phyloP scores from a whole-genome alignment of 2,113 vertebrate species.

The Ailurus styani region DNA sequence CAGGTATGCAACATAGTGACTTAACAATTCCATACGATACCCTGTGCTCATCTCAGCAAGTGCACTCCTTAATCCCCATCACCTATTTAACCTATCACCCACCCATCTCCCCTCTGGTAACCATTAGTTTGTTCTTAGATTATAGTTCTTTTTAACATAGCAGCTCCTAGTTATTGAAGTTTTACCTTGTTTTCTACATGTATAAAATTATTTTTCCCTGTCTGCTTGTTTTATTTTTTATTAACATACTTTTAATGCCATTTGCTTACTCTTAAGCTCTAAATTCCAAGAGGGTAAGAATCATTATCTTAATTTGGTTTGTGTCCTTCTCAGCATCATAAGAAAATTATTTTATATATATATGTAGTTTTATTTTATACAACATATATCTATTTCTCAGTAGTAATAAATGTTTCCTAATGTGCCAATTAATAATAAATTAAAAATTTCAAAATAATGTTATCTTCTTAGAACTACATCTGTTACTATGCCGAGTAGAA shows the following conservation, averaged over 20 bases:
- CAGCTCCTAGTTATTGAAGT: background rate
- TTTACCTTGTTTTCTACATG: slow-evolving; percentile 22
- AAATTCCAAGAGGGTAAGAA: background rate
- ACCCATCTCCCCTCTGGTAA: background rate
- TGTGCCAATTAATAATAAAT: background rate
- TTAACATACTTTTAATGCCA: background rate
- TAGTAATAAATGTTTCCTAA: slow-evolving; percentile 10
- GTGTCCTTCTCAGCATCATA: background rate
- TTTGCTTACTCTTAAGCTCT: background rate
- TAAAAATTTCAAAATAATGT: slow-evolving; percentile 6
- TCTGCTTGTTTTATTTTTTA: background rate
- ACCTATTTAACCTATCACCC: background rate
- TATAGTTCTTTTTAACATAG: background rate
- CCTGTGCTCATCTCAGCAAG: background rate
- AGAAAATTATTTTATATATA: background rate
- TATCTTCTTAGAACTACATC: background rate
- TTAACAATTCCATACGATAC: background rate
- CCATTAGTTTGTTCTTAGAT: background rate
- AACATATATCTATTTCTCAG: background rate
- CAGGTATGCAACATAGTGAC: background rate
- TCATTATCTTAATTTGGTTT: background rate
- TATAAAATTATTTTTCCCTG: background rate
- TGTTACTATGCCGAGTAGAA: background rate
- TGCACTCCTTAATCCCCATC: background rate
- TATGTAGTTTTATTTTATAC: background rate